Percentiles rank a stretch among this genome's conserved stretches.
phyloP scores from a whole-genome alignment of 1,140 invertebrate species.

The Orchesella cincta region DNA sequence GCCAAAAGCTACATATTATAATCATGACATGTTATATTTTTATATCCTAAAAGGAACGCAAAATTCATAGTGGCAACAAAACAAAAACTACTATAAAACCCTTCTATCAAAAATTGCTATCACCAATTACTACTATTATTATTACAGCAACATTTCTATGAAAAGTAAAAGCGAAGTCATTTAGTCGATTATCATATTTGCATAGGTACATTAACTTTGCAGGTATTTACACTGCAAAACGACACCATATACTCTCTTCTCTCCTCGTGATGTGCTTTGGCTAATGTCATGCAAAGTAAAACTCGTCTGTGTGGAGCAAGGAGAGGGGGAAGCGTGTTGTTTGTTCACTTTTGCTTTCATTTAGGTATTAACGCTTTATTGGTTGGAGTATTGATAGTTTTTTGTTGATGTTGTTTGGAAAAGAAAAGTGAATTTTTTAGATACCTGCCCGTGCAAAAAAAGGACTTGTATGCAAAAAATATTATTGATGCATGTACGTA shows the following conservation, averaged over 20 bases:
- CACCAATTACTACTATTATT: neutral
- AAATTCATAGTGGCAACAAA: too few relatives aligned
- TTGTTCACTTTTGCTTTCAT: conserved; percentile 13
- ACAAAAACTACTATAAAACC: too few relatives aligned
- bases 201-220: too few relatives aligned
- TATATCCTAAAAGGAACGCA: too few relatives aligned
- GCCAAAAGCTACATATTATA: too few relatives aligned
- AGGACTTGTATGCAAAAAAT: too few relatives aligned
- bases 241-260: too few relatives aligned
- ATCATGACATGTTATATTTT: too few relatives aligned
- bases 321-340: neutral
- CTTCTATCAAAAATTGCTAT: neutral
- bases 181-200: conserved; percentile 5
- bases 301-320: neutral
- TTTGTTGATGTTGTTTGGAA: neutral
- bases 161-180: conserved; percentile 18
- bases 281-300: conserved; percentile 7
- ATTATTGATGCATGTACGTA: too few relatives aligned
- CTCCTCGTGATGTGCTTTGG: neutral
- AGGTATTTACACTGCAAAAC: too few relatives aligned
- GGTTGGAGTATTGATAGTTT: neutral
- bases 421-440: neutral
- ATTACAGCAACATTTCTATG: neutral
- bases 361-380: conserved; percentile 11
- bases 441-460: too few relatives aligned